Percentiles rank a stretch among this genome's conserved stretches.
These are phyloP conservation scores for Parapsyche elsis DNA, from an alignment of 1,140 invertebrate species.

Conservation along the genomic window DNA sequence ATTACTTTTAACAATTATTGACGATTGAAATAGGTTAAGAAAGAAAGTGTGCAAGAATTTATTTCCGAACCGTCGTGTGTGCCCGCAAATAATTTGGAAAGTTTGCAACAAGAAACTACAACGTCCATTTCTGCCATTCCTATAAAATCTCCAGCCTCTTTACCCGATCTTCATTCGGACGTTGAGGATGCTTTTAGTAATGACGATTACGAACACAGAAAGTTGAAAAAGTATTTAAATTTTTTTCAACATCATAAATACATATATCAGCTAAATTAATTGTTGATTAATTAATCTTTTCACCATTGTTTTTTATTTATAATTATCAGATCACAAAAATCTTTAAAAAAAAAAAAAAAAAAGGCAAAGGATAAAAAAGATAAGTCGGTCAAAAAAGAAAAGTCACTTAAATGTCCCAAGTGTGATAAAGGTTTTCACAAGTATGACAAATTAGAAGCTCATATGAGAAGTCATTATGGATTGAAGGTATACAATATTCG, in stretches of 20 bases:
- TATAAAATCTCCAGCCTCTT: constrained; percentile 49
- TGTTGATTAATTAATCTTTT: not conserved
- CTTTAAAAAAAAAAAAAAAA: constrained; percentile 53
- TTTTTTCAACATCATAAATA: constrained; percentile 9
- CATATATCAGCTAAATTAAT: no score
- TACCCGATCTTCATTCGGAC: constrained; percentile 53
- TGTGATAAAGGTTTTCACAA: constrained; percentile 66
- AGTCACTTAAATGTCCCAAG: constrained; percentile 63
- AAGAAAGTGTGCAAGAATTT: constrained; percentile 47
- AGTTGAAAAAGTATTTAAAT: constrained; percentile 48
- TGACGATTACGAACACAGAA: constrained; percentile 48
- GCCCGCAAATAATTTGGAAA: constrained; percentile 25
- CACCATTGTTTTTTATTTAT: not conserved
- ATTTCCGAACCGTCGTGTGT: constrained; percentile 42
- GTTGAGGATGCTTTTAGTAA: constrained; percentile 54
- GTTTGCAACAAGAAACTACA: constrained; percentile 20
- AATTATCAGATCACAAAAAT: constrained; percentile 49
- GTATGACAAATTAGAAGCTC: constrained; percentile 66
- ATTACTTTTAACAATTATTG: not conserved
- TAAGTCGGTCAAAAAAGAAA: constrained; percentile 56
- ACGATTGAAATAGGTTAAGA: constrained; percentile 47
- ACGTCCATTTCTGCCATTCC: constrained; percentile 2
- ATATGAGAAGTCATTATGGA: constrained; percentile 66
- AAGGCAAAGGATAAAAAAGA: constrained; percentile 54
- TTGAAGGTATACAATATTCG: constrained; percentile 61